Conservation (phyloP, 2,888 invertebrate genomes). For the Agrilus cyanescens region DNA sequence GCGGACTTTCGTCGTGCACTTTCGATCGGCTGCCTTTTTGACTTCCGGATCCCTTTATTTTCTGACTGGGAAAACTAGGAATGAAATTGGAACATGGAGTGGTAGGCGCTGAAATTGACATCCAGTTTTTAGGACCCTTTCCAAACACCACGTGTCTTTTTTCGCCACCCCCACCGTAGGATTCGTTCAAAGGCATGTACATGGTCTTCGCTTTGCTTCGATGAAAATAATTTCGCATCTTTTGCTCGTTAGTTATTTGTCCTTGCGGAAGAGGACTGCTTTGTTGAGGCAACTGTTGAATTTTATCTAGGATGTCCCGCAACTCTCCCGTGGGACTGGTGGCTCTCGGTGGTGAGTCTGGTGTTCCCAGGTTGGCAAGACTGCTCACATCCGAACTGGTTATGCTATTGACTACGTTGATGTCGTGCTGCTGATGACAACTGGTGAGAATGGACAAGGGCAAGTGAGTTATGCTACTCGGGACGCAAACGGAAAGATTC, state of each 20-base stretch:
- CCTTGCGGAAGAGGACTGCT: constrained; percentile 32
- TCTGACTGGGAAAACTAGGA: constrained; percentile 47
- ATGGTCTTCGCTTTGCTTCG: constrained; percentile 52
- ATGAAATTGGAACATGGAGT: constrained; percentile 61
- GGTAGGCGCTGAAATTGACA: constrained; percentile 68
- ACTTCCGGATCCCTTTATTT: constrained; percentile 36
- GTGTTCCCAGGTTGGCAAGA: constrained; percentile 52
- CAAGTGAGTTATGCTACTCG: constrained; percentile 24
- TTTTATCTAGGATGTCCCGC: constrained; percentile 59
- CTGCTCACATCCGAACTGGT: constrained; percentile 57
- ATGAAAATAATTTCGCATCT: constrained; percentile 35
- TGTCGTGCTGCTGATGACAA: constrained; percentile 20
- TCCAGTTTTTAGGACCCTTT: constrained; percentile 35
- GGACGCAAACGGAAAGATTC: constrained; percentile 31
- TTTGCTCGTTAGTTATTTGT: constrained; percentile 33
- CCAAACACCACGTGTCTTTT: constrained; percentile 17
- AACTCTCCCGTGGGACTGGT: constrained; percentile 73
- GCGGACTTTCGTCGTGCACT: constrained; percentile 50
- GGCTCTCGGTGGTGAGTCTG: constrained; percentile 66
- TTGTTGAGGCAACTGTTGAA: constrained; percentile 51
- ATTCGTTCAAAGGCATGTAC: constrained; percentile 50
- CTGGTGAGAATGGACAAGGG: constrained; percentile 24
- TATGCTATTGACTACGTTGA: constrained; percentile 33
- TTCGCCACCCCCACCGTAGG: constrained; percentile 7
- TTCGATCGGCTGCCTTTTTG: constrained; percentile 39